Base-by-base conservation (phyloP, 2,888 invertebrate genomes). In the Carabus problematicus region DNA sequence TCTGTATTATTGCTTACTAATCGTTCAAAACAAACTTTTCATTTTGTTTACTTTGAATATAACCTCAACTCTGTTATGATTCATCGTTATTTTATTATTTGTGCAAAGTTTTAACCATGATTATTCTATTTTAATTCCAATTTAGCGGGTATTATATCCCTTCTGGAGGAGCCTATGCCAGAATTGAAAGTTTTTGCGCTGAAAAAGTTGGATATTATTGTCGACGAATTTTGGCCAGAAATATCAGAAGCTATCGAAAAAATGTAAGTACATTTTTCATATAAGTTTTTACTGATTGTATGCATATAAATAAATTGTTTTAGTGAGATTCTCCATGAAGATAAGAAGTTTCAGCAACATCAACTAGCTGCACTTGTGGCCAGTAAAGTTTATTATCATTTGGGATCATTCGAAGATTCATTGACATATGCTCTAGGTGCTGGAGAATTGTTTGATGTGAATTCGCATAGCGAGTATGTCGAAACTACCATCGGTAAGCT, bases 201-300 rank as follows among this genome's bases (percentile, higher is more conserved):
- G 76, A 92, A 92, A 78, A 96, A 97, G 80, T 85, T 98, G 76
- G 93, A 98, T 83, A 88, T 89, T 78, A 94, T 98, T 77, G 97
- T 98, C 0, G 96, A 98, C 81, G 94, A 96, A 80, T 98, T 98
- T 84, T 98, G 98, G 98, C 95, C 98, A 8, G 98, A 98, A 85
- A 98, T 98, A 76, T 97, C 97, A 0, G 98, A 98, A 83, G 94
- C 97, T 11, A 95, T 98, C 75, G 94, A 94, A 78, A 98, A 97
- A 84, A 97, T 98, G 90, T 90, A 83, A 82, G 85, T 82, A 55
- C 56, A 67, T 47, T 58, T 62, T 9, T 67, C 29, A 29, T 70
- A 18, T 66, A 39, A 43, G 59, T 19, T 59, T 16, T 11, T 60
- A 43, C 42, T 16, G 11, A 45, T 52, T 54, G 40, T 39, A 8